These are phyloP conservation scores for Ranitomeya variabilis DNA, from an alignment of 2,113 vertebrate genomes.

Conservation along the genomic window DNA sequence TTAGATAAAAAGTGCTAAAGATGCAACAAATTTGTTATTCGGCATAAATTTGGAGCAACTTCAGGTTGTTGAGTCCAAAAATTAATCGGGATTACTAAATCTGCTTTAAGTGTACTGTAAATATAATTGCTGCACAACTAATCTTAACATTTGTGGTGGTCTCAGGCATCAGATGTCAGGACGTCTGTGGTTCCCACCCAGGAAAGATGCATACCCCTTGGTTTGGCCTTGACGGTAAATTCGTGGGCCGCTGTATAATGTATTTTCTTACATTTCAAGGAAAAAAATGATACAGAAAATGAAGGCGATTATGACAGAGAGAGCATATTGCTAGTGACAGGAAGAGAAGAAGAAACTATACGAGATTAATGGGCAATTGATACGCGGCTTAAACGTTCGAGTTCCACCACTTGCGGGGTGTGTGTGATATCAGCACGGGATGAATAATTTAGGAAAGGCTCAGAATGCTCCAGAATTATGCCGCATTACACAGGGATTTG, in stretches of 20 bases:
- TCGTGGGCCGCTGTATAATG: not conserved
- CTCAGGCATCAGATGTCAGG: too few species aligned
- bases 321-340: not conserved
- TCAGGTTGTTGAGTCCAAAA: too few species aligned
- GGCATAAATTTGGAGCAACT: too few species aligned
- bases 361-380: slow-evolving; percentile 2
- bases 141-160: too few species aligned
- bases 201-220: too few species aligned
- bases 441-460: slow-evolving; percentile 32
- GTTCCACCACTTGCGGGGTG: not conserved
- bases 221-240: not conserved
- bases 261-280: not conserved
- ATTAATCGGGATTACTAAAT: too few species aligned
- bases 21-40: too few species aligned
- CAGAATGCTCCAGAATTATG: not conserved
- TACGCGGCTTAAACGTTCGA: not conserved
- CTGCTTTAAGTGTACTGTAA: too few species aligned
- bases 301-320: not conserved
- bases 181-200: too few species aligned
- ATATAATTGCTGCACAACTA: too few species aligned
- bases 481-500: slow-evolving; percentile 12
- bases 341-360: not conserved
- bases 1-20: too few species aligned
- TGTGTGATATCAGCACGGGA: not conserved
- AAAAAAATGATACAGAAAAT: not conserved